Conservation (phyloP, 2,113 vertebrate species). For the Callopanchax toddi region DNA sequence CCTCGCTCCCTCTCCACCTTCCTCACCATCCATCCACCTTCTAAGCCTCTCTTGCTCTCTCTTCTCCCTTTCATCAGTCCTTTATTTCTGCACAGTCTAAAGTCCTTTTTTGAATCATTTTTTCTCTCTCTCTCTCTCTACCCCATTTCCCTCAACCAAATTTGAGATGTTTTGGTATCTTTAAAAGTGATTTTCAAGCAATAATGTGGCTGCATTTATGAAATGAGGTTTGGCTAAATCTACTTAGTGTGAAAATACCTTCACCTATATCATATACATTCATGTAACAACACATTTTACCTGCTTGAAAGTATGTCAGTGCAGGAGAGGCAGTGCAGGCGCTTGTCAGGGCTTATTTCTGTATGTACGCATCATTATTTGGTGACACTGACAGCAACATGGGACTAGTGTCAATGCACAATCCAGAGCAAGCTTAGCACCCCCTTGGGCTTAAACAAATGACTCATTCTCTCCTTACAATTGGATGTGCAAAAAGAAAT, state of each 20-base stretch:
- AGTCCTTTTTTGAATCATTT: constrained; percentile 69
- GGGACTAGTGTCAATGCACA: constrained; percentile 59
- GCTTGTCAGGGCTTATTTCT: constrained; percentile 45
- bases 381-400: constrained; percentile 59
- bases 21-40: constrained; percentile 71
- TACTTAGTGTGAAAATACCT: constrained; percentile 20
- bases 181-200: constrained; percentile 51
- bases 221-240: constrained; percentile 41
- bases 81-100: constrained; percentile 58
- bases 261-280: constrained; percentile 13
- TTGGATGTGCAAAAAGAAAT: constrained; percentile 53
- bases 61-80: constrained; percentile 72
- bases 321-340: neutral
- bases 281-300: constrained; percentile 2
- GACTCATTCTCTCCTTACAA: constrained; percentile 58
- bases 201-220: constrained; percentile 56
- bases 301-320: constrained; percentile 18
- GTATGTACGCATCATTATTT: constrained; percentile 50
- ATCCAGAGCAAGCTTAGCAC: constrained; percentile 56
- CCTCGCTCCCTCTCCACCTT: constrained; percentile 16
- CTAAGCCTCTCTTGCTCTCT: constrained; percentile 61
- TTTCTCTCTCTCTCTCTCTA: constrained; percentile 42
- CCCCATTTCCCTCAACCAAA: constrained; percentile 62
- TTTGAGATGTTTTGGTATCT: constrained; percentile 30
- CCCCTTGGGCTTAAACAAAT: constrained; percentile 67